phyloP scores from a whole-genome alignment of 2,888 invertebrate genomes.

The Phyllotreta striolata region DNA sequence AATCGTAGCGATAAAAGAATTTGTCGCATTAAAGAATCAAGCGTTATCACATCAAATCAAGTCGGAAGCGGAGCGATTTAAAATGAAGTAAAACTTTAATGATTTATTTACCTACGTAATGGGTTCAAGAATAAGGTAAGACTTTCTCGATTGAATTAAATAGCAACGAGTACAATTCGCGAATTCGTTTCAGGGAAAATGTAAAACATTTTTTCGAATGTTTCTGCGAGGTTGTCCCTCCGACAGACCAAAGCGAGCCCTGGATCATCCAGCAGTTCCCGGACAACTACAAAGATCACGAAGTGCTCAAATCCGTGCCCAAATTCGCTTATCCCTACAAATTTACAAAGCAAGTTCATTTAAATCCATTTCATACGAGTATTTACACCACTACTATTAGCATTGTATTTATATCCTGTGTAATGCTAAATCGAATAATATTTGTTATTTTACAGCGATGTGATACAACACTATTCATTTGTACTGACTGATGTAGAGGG shows the following conservation, averaged over 20 bases:
- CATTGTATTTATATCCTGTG: slow-evolving; percentile 6
- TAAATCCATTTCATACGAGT: neutral
- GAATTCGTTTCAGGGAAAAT: slow-evolving; percentile 71
- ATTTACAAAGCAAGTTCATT: slow-evolving; percentile 70
- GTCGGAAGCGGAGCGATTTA: slow-evolving; percentile 5
- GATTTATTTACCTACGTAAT: slow-evolving; percentile 51
- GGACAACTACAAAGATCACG: slow-evolving; percentile 81
- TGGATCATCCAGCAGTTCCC: slow-evolving; percentile 88
- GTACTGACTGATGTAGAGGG: slow-evolving; percentile 94
- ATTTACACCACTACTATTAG: slow-evolving; percentile 10
- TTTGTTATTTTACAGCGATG: slow-evolving; percentile 69
- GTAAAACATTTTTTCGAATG: slow-evolving; percentile 82
- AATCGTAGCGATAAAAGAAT: slow-evolving; percentile 17
- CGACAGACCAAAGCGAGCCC: slow-evolving; percentile 69
- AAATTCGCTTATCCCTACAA: slow-evolving; percentile 91
- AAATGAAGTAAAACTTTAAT: slow-evolving; percentile 22
- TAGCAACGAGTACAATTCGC: neutral
- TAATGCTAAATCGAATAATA: slow-evolving; percentile 25
- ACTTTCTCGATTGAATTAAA: slow-evolving; percentile 20
- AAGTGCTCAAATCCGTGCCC: slow-evolving; percentile 85
- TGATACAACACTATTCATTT: slow-evolving; percentile 95
- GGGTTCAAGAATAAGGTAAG: slow-evolving; percentile 65
- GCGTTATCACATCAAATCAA: slow-evolving; percentile 8
- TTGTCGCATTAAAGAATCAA: slow-evolving; percentile 16
- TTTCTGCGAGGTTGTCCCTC: slow-evolving; percentile 81